These are phyloP conservation scores for Gymnobelideus leadbeateri DNA, from an alignment of 2,113 vertebrate genomes.

Conservation along the genomic window DNA sequence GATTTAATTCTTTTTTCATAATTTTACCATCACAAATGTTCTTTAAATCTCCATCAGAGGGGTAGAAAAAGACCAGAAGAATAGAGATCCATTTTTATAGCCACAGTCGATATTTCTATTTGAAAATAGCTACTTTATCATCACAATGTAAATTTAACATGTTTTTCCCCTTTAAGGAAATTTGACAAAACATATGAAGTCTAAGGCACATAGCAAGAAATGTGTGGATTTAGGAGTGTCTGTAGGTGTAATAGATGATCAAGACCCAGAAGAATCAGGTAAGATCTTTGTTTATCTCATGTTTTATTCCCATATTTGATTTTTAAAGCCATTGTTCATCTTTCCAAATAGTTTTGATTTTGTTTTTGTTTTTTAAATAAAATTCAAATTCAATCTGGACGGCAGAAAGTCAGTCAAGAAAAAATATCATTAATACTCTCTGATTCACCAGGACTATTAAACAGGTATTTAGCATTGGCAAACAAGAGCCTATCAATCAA, in stretches of 20 bases:
- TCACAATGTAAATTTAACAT: constrained; percentile 65
- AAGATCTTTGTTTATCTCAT: constrained; percentile 77
- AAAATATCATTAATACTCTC: not conserved
- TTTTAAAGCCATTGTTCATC: not conserved
- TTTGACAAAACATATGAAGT: constrained; percentile 99
- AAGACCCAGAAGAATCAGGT: constrained; percentile 97
- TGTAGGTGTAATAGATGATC: constrained; percentile 91
- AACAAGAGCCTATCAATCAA: no score
- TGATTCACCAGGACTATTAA: not conserved
- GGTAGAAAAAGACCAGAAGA: not conserved
- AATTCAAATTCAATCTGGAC: not conserved
- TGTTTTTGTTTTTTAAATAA: not conserved
- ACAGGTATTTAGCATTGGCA: constrained; percentile 11
- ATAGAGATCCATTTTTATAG: not conserved
- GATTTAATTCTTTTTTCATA: not conserved
- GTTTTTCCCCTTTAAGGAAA: constrained; percentile 89
- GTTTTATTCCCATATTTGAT: constrained; percentile 52
- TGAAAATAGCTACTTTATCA: constrained; percentile 61
- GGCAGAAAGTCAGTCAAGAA: not conserved
- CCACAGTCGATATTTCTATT: constrained; percentile 35
- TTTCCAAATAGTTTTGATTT: constrained; percentile 30
- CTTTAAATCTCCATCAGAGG: not conserved
- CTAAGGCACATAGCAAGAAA: constrained; percentile 99
- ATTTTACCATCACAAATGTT: not conserved
- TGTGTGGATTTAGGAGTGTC: constrained; percentile 98